Conservation (phyloP, 2,888 invertebrate genomes). For the Eubasilissa splendida region DNA sequence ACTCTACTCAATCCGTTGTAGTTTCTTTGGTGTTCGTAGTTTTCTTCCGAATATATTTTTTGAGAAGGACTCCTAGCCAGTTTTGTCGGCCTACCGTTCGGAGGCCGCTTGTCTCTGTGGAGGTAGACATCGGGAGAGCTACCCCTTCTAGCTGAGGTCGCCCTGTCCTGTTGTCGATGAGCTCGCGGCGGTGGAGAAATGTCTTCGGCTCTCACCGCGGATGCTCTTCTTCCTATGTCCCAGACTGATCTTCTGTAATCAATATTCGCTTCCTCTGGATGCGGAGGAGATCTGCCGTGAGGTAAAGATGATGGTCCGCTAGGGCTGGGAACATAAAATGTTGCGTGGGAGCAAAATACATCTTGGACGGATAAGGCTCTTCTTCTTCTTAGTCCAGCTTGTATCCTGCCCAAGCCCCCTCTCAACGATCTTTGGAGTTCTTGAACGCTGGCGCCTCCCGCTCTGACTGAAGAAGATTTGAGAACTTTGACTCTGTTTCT, state of each 20-base stretch:
- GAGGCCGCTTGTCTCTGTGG: slow-evolving; percentile 53
- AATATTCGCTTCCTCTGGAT: slow-evolving; percentile 57
- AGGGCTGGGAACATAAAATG: slow-evolving; percentile 82
- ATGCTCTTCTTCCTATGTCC: slow-evolving; percentile 54
- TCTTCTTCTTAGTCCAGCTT: slow-evolving; percentile 78
- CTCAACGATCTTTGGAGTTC: slow-evolving; percentile 74
- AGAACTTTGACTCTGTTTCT: slow-evolving; percentile 71
- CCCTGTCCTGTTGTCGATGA: slow-evolving; percentile 52
- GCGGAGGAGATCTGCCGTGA: slow-evolving; percentile 58
- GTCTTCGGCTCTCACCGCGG: slow-evolving; percentile 42
- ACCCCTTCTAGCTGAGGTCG: slow-evolving; percentile 53
- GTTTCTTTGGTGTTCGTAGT: slow-evolving; percentile 52
- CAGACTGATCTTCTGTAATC: slow-evolving; percentile 57
- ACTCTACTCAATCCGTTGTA: slow-evolving; percentile 50
- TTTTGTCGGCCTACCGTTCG: slow-evolving; percentile 47
- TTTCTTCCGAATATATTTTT: slow-evolving; percentile 53
- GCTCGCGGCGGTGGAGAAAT: slow-evolving; percentile 52
- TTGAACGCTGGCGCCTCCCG: slow-evolving; percentile 72
- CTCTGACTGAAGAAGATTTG: slow-evolving; percentile 70
- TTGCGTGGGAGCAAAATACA: slow-evolving; percentile 75
- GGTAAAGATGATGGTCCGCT: slow-evolving; percentile 61
- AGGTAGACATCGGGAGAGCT: slow-evolving; percentile 56
- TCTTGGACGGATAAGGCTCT: slow-evolving; percentile 81
- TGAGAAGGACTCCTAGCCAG: slow-evolving; percentile 56
- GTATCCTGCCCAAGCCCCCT: slow-evolving; percentile 79